Base-by-base conservation (phyloP, 1,140 invertebrate genomes). In the Drosophila truncata region DNA sequence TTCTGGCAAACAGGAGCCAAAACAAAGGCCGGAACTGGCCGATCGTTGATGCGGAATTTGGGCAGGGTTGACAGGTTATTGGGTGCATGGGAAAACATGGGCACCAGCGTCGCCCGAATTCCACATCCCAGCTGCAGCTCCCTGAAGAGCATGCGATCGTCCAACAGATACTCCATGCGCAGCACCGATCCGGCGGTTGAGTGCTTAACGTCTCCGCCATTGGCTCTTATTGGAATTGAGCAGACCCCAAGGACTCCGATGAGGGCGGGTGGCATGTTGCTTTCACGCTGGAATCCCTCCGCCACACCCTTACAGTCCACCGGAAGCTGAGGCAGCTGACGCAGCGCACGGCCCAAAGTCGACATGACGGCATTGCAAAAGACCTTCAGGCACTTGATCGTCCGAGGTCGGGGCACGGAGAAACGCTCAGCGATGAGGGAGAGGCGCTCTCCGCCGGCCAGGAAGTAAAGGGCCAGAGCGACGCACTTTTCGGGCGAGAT, bases 121-220 rank as follows among this genome's bases (percentile, higher is more conserved):
- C 65, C 73, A 31, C 55, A 67, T 16, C 50, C 66, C 14, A 92
- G 37, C n/a, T 80, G 74, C 5, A 92, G 55, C 31, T 92, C 85
- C 9, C 91, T 79, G 37, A 92, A 91, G 33, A 82, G 66, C 77
- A 92, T 76, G 1, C 82, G 82, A 42, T 92, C 82, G 47, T 92
- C 91, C 1, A 92, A 37, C 0, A 92, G 65, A 5, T 80, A 82
- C 33, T 92, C 86, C 74, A 92, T 82, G 6, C 75, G 82, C 9
- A 91, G 23, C 18, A 60, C 29, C 5, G 76, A 55, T 0, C 27
- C 46, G 10, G 37, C 20, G 5, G 18, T 41, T 10, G 42, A 3
- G 2, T 59, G 41, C 16, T 73, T 78, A 6, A 11, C 14, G 0
- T 66, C 66, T 1, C 42, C 54, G 0, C 33, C 41, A 1, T 42